These are phyloP conservation scores for Campopleginae sp. DNA, from an alignment of 2,888 invertebrate species.

Conservation along the genomic window DNA sequence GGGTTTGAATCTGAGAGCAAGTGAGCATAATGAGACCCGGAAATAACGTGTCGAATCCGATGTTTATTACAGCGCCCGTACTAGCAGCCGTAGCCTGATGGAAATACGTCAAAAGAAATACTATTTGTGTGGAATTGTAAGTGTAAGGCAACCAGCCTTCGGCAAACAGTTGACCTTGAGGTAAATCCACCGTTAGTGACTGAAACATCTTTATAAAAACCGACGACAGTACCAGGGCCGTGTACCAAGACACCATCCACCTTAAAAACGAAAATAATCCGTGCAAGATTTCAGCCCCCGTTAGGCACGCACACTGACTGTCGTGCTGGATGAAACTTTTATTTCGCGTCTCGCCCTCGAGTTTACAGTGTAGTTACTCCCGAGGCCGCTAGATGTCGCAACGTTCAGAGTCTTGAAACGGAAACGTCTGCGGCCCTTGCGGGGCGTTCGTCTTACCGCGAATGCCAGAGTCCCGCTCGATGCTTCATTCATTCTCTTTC, in stretches of 20 bases:
- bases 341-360: conserved; percentile 31
- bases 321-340: background rate
- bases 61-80: conserved; percentile 62
- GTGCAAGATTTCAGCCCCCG: background rate
- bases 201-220: conserved; percentile 36
- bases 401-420: conserved; percentile 9
- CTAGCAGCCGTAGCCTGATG: conserved; percentile 62
- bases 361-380: conserved; percentile 32
- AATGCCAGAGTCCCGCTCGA: too few species aligned
- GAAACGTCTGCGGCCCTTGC: conserved; percentile 12
- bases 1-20: conserved; percentile 75
- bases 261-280: background rate
- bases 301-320: too few species aligned
- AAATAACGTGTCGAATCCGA: conserved; percentile 65
- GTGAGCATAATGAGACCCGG: conserved; percentile 69
- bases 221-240: conserved; percentile 16
- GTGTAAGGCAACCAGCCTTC: conserved; percentile 24
- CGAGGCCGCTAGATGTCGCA: conserved; percentile 40
- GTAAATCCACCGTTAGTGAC: conserved; percentile 59
- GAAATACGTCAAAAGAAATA: conserved; percentile 61
- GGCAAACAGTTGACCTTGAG: conserved; percentile 51
- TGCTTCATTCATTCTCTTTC: conserved; percentile 27
- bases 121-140: conserved; percentile 10
- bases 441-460: conserved; percentile 8
- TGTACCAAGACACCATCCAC: background rate